These are phyloP conservation scores for Choloepus hoffmanni DNA, from an alignment of 2,113 vertebrate genomes.

Conservation along the genomic window DNA sequence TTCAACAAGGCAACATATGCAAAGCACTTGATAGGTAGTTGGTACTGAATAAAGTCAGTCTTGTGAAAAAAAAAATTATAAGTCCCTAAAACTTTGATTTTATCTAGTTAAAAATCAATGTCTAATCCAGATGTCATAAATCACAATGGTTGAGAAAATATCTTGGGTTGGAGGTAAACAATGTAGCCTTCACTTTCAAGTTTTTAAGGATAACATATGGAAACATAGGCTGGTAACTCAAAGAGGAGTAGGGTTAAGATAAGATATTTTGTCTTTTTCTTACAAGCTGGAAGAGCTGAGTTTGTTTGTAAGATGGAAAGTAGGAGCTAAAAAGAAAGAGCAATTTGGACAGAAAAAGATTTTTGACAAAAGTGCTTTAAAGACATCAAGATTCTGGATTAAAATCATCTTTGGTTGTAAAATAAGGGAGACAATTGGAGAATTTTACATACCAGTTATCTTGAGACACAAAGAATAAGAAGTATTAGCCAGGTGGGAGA, in stretches of 20 bases:
- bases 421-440: conserved; percentile 46
- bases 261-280: not conserved
- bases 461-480: conserved; percentile 63
- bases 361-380: conserved; percentile 56
- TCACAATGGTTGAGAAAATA: conserved; percentile 39
- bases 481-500: conserved; percentile 67
- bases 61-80: conserved; percentile 36
- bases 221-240: not conserved
- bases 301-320: conserved; percentile 23
- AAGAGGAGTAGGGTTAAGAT: not conserved
- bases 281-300: not conserved
- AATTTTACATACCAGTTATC: conserved; percentile 60
- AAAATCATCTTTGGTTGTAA: conserved; percentile 66
- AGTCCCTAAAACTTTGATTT: not conserved
- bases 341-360: conserved; percentile 17
- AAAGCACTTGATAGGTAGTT: not conserved
- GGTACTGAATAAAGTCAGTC: conserved; percentile 7
- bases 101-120: not conserved
- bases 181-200: not conserved
- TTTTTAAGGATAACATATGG: conserved; percentile 9
- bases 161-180: not conserved
- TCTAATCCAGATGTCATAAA: not conserved
- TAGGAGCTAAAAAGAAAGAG: conserved; percentile 52
- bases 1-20: not conserved
- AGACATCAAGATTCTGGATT: conserved; percentile 22